A percentile compares a stretch with the other conserved stretches of the same genome.
These are phyloP conservation scores for Drepana arcuata DNA, from an alignment of 1,140 invertebrate species.

Conservation along the genomic window DNA sequence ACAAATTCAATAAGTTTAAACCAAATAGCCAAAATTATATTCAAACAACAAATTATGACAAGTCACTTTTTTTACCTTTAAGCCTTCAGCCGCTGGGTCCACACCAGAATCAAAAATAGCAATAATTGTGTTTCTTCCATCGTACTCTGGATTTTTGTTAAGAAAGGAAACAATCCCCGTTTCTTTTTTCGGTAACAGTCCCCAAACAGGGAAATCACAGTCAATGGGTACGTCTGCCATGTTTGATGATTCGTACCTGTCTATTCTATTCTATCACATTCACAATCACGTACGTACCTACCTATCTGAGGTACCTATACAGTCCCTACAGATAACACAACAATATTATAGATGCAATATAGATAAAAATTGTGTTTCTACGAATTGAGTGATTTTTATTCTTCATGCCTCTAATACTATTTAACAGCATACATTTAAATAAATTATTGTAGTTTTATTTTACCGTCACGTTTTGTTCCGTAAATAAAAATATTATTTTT, in stretches of 20 bases:
- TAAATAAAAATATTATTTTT: no score
- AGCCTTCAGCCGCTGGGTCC: slow-evolving; percentile 94
- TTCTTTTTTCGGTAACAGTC: slow-evolving; percentile 95
- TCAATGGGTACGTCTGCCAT: slow-evolving; percentile 78
- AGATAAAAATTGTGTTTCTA: no score
- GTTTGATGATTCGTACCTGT: slow-evolving; percentile 65
- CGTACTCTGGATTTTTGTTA: slow-evolving; percentile 92
- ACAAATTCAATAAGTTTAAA: slow-evolving; percentile 20
- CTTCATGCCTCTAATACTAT: no score
- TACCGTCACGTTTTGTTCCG: no score
- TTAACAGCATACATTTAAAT: no score
- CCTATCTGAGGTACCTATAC: no score
- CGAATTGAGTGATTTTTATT: no score
- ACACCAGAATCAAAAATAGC: slow-evolving; percentile 98
- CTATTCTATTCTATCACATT: no score
- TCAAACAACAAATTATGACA: slow-evolving; percentile 59
- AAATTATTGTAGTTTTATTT: no score
- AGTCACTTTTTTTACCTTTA: slow-evolving; percentile 83
- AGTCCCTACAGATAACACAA: no score
- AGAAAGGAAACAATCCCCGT: slow-evolving; percentile 92
- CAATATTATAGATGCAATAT: no score
- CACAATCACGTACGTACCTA: no score
- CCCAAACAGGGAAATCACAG: slow-evolving; percentile 85
- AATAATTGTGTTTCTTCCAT: slow-evolving; percentile 92
- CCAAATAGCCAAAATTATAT: slow-evolving; percentile 32